phyloP scores from a whole-genome alignment of 2,113 vertebrate genomes.

The Oncorhynchus gorbuscha region DNA sequence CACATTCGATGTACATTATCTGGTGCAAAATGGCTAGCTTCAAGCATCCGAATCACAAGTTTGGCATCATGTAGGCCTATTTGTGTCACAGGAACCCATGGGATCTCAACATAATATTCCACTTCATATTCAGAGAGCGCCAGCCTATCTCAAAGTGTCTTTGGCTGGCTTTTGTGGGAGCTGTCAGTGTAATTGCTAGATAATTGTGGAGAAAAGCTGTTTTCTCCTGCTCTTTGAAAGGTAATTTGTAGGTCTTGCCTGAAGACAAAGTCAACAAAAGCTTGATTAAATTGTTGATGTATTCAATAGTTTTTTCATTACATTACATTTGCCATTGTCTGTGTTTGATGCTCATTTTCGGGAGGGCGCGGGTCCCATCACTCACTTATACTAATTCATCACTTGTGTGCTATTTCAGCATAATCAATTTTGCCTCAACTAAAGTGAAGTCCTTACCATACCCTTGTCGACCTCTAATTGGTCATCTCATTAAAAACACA shows the following conservation, averaged over 20 bases:
- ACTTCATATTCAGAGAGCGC: background rate
- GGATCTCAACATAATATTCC: background rate
- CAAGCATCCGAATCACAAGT: background rate
- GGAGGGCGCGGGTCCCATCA: background rate
- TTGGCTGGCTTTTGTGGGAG: constrained; percentile 8
- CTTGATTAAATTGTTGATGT: constrained; percentile 10
- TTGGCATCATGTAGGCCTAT: background rate
- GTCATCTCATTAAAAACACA: background rate
- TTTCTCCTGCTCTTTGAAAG: constrained; percentile 9
- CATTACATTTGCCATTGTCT: constrained; percentile 1
- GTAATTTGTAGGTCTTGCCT: constrained; percentile 4
- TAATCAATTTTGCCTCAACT: background rate
- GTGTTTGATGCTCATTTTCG: background rate
- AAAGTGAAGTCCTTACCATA: constrained; percentile 1
- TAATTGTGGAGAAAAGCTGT: constrained; percentile 9
- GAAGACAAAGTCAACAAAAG: constrained; percentile 8
- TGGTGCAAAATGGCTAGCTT: background rate
- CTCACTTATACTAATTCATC: background rate
- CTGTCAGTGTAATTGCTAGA: constrained; percentile 13
- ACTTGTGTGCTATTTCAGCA: background rate
- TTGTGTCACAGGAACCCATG: background rate
- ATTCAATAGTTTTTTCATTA: background rate
- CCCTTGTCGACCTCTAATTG: background rate
- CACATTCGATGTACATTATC: background rate
- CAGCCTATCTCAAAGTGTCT: background rate